Conservation (phyloP, 53 echinoderm and acorn worm genomes). For the Temnopleurus reevesii region DNA sequence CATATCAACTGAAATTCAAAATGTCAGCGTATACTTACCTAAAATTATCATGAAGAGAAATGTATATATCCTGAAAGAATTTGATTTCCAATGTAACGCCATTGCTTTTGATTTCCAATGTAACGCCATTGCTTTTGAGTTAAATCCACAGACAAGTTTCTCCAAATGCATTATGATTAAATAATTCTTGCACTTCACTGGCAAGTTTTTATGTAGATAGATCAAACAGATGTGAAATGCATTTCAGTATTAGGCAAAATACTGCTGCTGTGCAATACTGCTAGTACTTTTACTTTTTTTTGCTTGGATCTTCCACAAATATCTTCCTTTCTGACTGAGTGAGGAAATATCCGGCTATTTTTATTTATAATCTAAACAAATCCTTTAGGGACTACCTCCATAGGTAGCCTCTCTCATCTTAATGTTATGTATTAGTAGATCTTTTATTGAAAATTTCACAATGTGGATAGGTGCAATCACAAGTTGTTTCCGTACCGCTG, state of each 20-base stretch:
- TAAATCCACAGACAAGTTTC: neutral
- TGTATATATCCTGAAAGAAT: neutral
- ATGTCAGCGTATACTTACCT: neutral
- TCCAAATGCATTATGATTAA: neutral
- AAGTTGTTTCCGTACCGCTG: neutral
- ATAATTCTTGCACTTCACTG: neutral
- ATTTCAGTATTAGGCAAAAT: too few relatives aligned
- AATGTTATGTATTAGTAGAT: too few relatives aligned
- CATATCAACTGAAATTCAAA: too few relatives aligned
- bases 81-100: neutral
- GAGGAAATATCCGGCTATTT: too few relatives aligned
- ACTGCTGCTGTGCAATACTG: too few relatives aligned
- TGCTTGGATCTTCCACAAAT: too few relatives aligned
- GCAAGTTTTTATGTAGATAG: neutral
- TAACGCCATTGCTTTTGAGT: conserved; percentile 6
- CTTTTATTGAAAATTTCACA: too few relatives aligned
- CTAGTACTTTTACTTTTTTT: too few relatives aligned
- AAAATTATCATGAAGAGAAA: neutral
- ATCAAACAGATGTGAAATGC: neutral
- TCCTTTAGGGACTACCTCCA: too few relatives aligned
- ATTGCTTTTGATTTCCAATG: neutral
- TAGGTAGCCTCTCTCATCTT: too few relatives aligned
- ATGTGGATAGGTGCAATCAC: neutral
- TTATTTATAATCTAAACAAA: too few relatives aligned
- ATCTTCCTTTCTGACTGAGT: too few relatives aligned